phyloP scores from a whole-genome alignment of 2,888 invertebrate species.

The Actias luna region DNA sequence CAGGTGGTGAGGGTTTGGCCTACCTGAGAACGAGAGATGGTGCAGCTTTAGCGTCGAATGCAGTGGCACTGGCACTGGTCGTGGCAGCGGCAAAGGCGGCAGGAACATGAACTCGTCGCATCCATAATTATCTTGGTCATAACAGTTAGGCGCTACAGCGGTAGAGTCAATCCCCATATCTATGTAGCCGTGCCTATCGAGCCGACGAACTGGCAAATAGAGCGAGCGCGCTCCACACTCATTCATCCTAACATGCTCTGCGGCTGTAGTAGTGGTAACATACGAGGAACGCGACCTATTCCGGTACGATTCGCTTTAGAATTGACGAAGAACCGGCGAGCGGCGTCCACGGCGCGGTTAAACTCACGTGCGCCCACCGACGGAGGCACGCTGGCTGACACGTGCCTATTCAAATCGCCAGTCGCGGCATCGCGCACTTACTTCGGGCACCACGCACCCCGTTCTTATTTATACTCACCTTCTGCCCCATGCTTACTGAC shows the following conservation, averaged over 20 bases:
- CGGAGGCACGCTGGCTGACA: slow-evolving; percentile 46
- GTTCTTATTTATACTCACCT: too few species aligned
- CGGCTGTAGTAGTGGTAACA: slow-evolving; percentile 36
- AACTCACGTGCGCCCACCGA: slow-evolving; percentile 63
- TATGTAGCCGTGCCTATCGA: slow-evolving; percentile 81
- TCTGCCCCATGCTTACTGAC: too few species aligned
- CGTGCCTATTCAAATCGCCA: slow-evolving; percentile 11
- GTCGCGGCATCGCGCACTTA: slow-evolving; percentile 24
- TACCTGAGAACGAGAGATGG: slow-evolving; percentile 26
- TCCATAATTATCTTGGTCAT: not conserved
- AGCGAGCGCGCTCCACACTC: slow-evolving; percentile 58
- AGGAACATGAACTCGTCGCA: slow-evolving; percentile 34
- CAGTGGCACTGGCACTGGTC: slow-evolving; percentile 18
- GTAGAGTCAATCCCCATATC: slow-evolving; percentile 69
- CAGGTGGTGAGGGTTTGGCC: not conserved
- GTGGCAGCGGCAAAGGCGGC: slow-evolving; percentile 34
- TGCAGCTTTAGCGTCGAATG: slow-evolving; percentile 22
- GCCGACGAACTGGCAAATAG: slow-evolving; percentile 49
- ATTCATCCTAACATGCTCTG: slow-evolving; percentile 52
- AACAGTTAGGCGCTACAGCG: slow-evolving; percentile 37
- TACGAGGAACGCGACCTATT: slow-evolving; percentile 62
- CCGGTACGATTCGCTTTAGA: slow-evolving; percentile 67
- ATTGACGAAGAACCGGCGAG: slow-evolving; percentile 57
- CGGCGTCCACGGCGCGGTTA: slow-evolving; percentile 49
- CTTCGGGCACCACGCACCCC: slow-evolving; percentile 21